These are phyloP conservation scores for Cephalotes varians DNA, from an alignment of 2,888 invertebrate species.

Conservation along the genomic window DNA sequence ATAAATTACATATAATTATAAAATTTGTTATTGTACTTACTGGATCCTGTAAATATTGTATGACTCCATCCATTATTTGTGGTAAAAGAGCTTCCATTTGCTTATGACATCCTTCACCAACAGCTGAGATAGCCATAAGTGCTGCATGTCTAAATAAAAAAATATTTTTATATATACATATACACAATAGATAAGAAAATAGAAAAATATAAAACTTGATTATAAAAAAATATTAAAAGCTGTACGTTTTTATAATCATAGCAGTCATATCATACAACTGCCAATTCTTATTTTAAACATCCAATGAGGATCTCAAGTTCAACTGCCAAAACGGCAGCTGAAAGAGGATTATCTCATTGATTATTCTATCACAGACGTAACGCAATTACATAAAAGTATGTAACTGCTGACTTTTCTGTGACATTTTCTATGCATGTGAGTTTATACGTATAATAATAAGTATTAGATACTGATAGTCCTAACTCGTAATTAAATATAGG, in stretches of 20 bases:
- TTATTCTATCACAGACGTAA: conserved; percentile 82
- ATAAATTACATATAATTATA: not conserved
- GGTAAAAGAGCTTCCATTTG: conserved; percentile 98
- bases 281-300: conserved; percentile 75
- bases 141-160: conserved; percentile 92
- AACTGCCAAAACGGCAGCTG: conserved; percentile 75
- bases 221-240: conserved; percentile 15
- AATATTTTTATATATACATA: not conserved
- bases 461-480: not conserved
- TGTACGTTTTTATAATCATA: conserved; percentile 76
- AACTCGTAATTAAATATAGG: not conserved
- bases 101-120: conserved; percentile 99
- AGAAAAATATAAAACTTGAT: not conserved
- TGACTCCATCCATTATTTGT: conserved; percentile 96
- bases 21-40: conserved; percentile 86
- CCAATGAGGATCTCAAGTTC: conserved; percentile 52
- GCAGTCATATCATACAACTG: conserved; percentile 60
- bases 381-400: conserved; percentile 73
- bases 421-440: too few relatives aligned
- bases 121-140: conserved; percentile 99
- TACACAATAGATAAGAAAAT: not conserved
- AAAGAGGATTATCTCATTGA: conserved; percentile 62
- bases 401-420: conserved; percentile 81
- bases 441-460: not conserved
- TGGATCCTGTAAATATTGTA: conserved; percentile 94